These are phyloP conservation scores for Adoxophyes honmai DNA, from an alignment of 1,140 invertebrate species.

Conservation along the genomic window DNA sequence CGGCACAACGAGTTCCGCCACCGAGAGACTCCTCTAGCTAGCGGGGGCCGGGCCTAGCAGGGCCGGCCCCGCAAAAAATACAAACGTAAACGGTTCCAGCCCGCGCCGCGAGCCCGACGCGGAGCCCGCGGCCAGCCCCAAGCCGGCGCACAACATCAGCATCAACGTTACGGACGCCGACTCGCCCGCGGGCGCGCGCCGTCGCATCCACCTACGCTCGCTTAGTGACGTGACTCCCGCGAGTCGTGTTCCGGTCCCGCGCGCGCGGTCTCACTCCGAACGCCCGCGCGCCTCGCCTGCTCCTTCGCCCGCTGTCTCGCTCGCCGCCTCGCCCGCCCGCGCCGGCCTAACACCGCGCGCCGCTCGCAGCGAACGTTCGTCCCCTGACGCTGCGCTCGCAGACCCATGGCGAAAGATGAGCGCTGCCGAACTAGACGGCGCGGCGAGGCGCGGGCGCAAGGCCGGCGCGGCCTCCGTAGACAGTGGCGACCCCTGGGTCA, in stretches of 20 bases:
- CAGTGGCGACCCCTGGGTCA: slow-evolving; percentile 48
- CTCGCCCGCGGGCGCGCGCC: slow-evolving; percentile 49
- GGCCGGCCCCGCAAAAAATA: slow-evolving; percentile 74
- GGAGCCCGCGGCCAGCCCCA: slow-evolving; percentile 24
- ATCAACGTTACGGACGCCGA: slow-evolving; percentile 67
- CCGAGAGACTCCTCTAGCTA: slow-evolving; percentile 89
- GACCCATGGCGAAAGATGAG: slow-evolving; percentile 31
- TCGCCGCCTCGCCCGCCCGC: slow-evolving; percentile 17
- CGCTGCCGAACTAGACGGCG: slow-evolving; percentile 22
- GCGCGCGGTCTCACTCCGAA: slow-evolving; percentile 59
- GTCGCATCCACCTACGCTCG: slow-evolving; percentile 64
- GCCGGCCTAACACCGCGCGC: slow-evolving; percentile 16
- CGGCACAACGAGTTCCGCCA: slow-evolving; percentile 85
- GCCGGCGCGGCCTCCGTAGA: not conserved
- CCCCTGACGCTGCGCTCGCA: slow-evolving; percentile 27
- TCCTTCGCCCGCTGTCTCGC: slow-evolving; percentile 29
- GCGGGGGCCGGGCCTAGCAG: slow-evolving; percentile 78
- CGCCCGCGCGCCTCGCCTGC: slow-evolving; percentile 38
- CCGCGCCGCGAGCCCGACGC: slow-evolving; percentile 24
- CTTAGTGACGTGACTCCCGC: slow-evolving; percentile 69
- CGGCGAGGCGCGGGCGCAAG: slow-evolving; percentile 17
- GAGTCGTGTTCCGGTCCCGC: slow-evolving; percentile 44
- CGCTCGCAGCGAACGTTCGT: slow-evolving; percentile 35
- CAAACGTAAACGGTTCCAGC: slow-evolving; percentile 43
- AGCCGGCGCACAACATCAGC: slow-evolving; percentile 54